Conservation (phyloP, 2,888 invertebrate genomes). For the Serrognathus titanus region DNA sequence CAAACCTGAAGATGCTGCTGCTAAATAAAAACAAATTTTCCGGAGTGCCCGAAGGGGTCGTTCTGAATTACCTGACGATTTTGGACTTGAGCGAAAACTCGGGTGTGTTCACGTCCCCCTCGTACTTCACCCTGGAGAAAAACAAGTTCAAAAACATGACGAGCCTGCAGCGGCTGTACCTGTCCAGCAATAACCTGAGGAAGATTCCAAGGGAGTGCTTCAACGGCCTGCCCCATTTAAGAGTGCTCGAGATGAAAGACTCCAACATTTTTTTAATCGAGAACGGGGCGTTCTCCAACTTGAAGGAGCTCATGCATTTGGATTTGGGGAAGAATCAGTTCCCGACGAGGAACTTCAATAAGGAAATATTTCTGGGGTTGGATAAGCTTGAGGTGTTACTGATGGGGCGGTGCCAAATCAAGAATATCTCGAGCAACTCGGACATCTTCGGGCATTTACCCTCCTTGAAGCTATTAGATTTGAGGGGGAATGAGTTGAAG, state of each 20-base stretch:
- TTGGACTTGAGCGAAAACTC: constrained; percentile 56
- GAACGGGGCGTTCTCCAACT: constrained; percentile 48
- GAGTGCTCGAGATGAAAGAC: constrained; percentile 53
- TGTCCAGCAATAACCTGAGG: constrained; percentile 55
- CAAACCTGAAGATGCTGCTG: constrained; percentile 53
- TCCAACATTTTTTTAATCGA: constrained; percentile 54
- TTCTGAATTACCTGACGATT: constrained; percentile 50
- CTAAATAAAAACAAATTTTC: constrained; percentile 55
- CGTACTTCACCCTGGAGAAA: constrained; percentile 53
- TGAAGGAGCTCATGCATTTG: constrained; percentile 50
- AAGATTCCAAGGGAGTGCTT: constrained; percentile 54
- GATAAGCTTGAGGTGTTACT: constrained; percentile 51
- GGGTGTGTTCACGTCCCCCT: constrained; percentile 46
- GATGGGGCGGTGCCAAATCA: constrained; percentile 54
- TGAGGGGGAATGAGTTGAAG: constrained; percentile 52
- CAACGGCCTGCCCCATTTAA: constrained; percentile 51
- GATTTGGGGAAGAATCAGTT: constrained; percentile 57
- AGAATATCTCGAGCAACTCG: constrained; percentile 45
- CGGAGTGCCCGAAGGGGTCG: constrained; percentile 52
- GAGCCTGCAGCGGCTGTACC: constrained; percentile 51
- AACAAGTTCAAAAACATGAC: constrained; percentile 53
- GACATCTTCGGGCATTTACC: constrained; percentile 54
- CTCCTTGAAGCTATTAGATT: constrained; percentile 51
- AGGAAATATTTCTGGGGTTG: constrained; percentile 52
- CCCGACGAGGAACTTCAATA: constrained; percentile 29